phyloP scores from a whole-genome alignment of 2,113 vertebrate species.

The Machaerirhynchus nigripectus region DNA sequence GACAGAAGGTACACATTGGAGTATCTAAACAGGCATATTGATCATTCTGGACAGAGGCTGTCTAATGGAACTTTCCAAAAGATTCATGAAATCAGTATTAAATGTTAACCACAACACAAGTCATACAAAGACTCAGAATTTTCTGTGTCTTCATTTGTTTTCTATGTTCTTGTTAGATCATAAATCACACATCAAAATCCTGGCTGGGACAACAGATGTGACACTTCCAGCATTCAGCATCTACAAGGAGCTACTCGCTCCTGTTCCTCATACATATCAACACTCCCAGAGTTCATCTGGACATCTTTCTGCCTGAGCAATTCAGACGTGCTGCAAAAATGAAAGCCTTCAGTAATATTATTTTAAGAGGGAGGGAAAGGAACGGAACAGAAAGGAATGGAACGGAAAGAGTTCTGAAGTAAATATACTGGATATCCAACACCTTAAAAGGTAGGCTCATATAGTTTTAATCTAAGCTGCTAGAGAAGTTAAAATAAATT shows the following conservation, averaged over 20 bases:
- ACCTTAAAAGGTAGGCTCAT: background rate
- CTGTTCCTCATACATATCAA: accelerated
- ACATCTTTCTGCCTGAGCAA: background rate
- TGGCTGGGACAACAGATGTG: background rate
- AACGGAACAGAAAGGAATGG: accelerated
- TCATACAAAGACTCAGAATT: background rate
- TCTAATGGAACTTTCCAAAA: background rate
- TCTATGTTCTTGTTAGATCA: background rate
- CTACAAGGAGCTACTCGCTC: background rate
- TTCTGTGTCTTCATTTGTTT: background rate
- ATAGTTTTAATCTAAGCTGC: background rate
- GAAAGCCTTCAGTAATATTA: background rate
- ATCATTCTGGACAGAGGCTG: background rate
- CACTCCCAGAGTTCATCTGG: background rate
- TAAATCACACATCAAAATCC: background rate
- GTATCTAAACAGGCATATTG: background rate
- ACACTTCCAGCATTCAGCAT: background rate
- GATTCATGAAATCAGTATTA: background rate
- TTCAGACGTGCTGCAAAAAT: background rate
- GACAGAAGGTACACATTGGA: background rate
- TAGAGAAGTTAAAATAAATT: background rate
- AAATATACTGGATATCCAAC: background rate
- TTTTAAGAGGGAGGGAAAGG: background rate
- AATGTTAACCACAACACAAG: background rate
- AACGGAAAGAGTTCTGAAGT: background rate